A percentile compares a stretch with the other conserved stretches of the same genome.
Conservation (phyloP, 2,797 vertebrate genomes). For the Oreonectes daqikongensis region DNA sequence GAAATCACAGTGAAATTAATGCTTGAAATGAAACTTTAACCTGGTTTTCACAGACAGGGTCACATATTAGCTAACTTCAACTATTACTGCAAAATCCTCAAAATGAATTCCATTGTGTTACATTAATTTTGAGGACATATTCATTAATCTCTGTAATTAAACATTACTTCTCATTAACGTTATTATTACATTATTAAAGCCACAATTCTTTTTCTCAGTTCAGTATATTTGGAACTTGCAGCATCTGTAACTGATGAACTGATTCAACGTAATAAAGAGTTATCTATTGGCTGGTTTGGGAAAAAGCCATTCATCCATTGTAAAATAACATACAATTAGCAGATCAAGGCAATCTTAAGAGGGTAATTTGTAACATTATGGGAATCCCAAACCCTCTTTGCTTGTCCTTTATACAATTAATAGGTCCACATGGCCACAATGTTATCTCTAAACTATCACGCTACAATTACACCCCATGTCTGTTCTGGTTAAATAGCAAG, state of each 20-base stretch:
- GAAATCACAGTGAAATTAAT: too few species aligned
- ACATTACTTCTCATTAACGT: neutral
- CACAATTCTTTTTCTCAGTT: neutral
- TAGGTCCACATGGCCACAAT: neutral
- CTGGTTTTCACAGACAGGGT: too few species aligned
- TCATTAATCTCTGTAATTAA: slow-evolving; percentile 2
- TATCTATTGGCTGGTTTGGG: neutral
- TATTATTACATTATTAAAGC: neutral
- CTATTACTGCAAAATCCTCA: too few species aligned
- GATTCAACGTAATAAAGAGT: neutral
- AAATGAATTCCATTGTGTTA: too few species aligned
- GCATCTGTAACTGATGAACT: neutral
- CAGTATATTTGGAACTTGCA: neutral
- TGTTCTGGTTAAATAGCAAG: slow-evolving; percentile 3
- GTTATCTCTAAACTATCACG: neutral
- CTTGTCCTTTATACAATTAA: neutral
- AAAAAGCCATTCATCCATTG: neutral
- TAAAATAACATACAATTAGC: neutral
- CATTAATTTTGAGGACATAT: neutral
- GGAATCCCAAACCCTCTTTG: neutral
- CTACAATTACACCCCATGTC: neutral
- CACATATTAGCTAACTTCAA: too few species aligned
- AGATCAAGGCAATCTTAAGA: neutral
- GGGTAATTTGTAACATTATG: neutral
- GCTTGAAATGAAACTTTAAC: too few species aligned